phyloP scores from a whole-genome alignment of 1,140 invertebrate species.

The Papilio xuthus region DNA sequence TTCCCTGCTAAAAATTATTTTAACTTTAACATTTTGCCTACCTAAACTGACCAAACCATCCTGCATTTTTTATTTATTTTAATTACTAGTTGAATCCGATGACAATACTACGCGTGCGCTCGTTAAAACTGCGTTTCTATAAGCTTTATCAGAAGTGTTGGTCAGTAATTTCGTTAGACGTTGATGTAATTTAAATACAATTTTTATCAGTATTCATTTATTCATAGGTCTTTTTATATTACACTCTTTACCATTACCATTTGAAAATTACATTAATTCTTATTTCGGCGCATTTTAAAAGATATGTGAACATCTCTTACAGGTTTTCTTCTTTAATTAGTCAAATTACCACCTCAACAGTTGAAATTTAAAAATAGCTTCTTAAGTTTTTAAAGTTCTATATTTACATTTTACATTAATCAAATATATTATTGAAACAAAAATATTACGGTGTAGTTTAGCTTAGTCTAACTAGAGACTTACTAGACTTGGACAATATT shows the following conservation, averaged over 20 bases:
- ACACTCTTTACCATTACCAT: neutral
- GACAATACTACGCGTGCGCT: no score
- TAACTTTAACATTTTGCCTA: no score
- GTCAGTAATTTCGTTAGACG: neutral
- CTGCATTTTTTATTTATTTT: no score
- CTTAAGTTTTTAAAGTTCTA: no score
- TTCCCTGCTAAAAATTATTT: no score
- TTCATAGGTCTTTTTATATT: neutral
- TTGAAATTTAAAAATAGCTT: neutral
- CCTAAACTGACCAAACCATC: neutral
- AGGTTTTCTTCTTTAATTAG: neutral
- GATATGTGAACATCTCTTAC: neutral
- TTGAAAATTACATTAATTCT: neutral
- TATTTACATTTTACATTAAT: no score
- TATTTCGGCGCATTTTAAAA: neutral
- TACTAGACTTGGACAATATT: no score
- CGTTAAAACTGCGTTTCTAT: neutral
- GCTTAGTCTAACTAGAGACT: no score
- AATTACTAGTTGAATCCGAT: no score
- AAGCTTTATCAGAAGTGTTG: neutral
- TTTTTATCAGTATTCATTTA: neutral
- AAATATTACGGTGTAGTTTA: no score
- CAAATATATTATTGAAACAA: no score
- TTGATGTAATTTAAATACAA: neutral
- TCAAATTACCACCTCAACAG: neutral